Base-by-base conservation (phyloP, 2,113 vertebrate species). In the Platysternon megacephalum region DNA sequence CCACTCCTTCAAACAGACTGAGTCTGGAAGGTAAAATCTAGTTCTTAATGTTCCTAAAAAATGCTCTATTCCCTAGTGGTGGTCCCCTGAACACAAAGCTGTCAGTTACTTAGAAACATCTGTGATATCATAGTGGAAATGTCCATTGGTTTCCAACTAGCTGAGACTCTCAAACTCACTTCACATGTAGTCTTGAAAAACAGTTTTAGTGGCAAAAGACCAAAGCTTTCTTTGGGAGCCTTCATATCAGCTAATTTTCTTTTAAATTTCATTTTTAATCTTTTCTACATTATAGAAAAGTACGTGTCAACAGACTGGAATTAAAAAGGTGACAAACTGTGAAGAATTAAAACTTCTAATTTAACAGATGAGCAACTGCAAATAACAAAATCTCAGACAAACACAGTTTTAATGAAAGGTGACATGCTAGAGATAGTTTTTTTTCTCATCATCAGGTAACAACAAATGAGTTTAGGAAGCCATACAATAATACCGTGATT, bases 321-420 rank as follows among this genome's bases (percentile, higher is more conserved):
- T 97, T 97, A 95, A 97, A 98, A 98, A 98, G 97, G 97, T 98
- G 97, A 96, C 97, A 98, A 98, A 98, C 96, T 98, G 98, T 98
- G 97, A 98, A 98, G 97, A 98, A 98, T 98, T 98, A 98, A 98
- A 98, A 98, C 95, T 98, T 98, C 95, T 97, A 98, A 98, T 98
- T 98, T 98, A 98, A 98, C 98, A 98, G 98, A 98, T 97, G 98
- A 98, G 96, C 94, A 97, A 97, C 88, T 98, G 97, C 98, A 98
- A 98, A 98, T 98, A 98, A 97, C 94, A 90, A 97, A 98, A 97
- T 97, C 97, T 97, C 96, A 98, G 92, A 97, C 94, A 97, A 98
- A 98, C 97, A 98, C 93, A 94, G 85, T 96, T 98, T 97, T 98
- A 98, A 98, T 98, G 97, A 98, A 98, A 98, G 97, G 96, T 98